phyloP scores from a whole-genome alignment of 2,888 invertebrate species.

The Argynnis bischoffii region DNA sequence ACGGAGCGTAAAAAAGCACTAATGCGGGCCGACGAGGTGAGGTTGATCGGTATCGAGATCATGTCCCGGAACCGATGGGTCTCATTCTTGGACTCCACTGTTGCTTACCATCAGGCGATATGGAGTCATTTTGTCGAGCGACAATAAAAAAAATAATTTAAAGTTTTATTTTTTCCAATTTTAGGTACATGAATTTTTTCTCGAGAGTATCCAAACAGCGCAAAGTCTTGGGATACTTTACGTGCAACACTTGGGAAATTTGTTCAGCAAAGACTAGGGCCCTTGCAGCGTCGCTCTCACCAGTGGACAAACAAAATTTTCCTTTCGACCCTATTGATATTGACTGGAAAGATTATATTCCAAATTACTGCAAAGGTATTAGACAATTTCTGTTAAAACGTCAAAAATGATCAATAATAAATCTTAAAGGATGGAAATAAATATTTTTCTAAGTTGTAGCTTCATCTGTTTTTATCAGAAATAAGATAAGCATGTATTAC shows the following conservation, averaged over 20 bases:
- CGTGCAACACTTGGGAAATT: conserved; percentile 30
- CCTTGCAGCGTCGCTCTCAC: conserved; percentile 27
- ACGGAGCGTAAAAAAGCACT: too few species aligned
- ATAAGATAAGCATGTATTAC: too few species aligned
- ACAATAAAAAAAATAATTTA: too few species aligned
- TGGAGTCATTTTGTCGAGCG: too few species aligned
- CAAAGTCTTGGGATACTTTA: conserved; percentile 17
- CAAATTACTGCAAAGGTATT: conserved; percentile 19
- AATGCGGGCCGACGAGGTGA: too few species aligned
- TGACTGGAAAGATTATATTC: conserved; percentile 34
- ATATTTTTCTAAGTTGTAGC: background rate
- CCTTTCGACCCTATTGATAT: conserved; percentile 34
- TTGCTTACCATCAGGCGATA: too few species aligned
- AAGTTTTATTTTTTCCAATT: background rate
- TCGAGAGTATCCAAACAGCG: background rate
- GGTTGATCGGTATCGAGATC: too few species aligned
- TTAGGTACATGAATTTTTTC: background rate
- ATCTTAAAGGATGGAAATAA: background rate
- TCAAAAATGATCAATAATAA: too few species aligned
- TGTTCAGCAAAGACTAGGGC: conserved; percentile 19
- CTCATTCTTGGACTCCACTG: too few species aligned
- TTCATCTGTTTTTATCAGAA: too few species aligned
- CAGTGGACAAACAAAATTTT: conserved; percentile 28
- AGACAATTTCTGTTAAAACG: background rate
- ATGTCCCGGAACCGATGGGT: too few species aligned